Evolutionary conservation across 2,888 invertebrate species (phyloP).

Genomic region (Carterocephalus palaemon): DNA sequence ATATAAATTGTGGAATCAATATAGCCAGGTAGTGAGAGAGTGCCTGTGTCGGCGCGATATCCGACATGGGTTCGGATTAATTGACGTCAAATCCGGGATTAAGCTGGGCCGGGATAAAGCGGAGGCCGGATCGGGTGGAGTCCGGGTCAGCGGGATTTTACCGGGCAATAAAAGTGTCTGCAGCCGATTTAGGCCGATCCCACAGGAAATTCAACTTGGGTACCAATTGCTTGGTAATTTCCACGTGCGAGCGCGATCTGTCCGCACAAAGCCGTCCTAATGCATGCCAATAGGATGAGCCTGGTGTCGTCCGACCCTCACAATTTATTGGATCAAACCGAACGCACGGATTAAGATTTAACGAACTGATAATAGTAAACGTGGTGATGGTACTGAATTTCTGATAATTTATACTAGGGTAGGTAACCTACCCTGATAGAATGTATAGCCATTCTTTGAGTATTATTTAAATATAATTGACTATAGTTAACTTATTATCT

Average conservation of each 20-base stretch:
- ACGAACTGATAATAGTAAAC: constrained; percentile 13
- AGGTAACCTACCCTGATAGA: no score
- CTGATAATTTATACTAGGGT: no score
- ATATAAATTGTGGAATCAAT: constrained; percentile 66
- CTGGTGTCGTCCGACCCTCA: constrained; percentile 65
- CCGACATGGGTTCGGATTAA: constrained; percentile 83
- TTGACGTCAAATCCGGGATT: constrained; percentile 80
- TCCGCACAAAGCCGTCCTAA: constrained; percentile 75
- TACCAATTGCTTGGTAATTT: constrained; percentile 79
- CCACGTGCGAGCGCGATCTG: constrained; percentile 73
- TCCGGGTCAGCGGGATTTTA: constrained; percentile 75
- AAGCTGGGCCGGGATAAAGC: constrained; percentile 72
- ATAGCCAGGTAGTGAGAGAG: constrained; percentile 58
- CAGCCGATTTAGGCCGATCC: constrained; percentile 78
- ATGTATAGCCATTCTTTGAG: no score
- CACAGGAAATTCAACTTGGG: constrained; percentile 70
- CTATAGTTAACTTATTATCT: no score
- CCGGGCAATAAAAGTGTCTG: constrained; percentile 79
- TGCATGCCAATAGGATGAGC: constrained; percentile 76
- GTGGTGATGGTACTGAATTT: constrained; percentile 5
- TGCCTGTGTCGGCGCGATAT: constrained; percentile 80
- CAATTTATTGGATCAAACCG: constrained; percentile 71
- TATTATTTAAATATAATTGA: no score
- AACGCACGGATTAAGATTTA: constrained; percentile 49
- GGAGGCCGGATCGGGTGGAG: constrained; percentile 61